Evolutionary conservation across 2,888 invertebrate genomes (phyloP), one percentile per base, ranked within the genome.

Genomic region (Orthonychiurus folsomi): DNA sequence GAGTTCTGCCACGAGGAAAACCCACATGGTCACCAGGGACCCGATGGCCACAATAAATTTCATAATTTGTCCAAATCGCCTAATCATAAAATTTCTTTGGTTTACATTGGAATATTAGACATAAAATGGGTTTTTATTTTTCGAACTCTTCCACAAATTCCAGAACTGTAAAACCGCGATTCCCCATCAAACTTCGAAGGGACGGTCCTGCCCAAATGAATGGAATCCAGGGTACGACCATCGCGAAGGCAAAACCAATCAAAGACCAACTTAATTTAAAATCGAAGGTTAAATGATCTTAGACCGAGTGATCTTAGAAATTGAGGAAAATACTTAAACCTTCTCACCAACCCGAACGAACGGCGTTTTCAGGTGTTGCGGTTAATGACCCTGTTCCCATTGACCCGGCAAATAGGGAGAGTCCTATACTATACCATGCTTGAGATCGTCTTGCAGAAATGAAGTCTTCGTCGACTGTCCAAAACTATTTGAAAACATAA

Each of bases 21-120:
- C 48, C 48, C 48, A 48, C 48, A 48, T 48, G 15, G 48, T 48
- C 48, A 48, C 15, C 48, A 48, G 15, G 48, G 48, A 48, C 15
- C 48, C 48, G 48, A n/a, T n/a, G 48, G 48, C 48, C 48, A 48
- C 48, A 48, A n/a, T 48, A n/a, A 48, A 48, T 48, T 48, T 12
- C 12, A 48, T n/a, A n/a, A n/a, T 12, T 12, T n/a, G 48, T n/a
- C 48, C 48, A n/a, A 15, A 48, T 12, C 48, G 48, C 48, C n/a
- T n/a, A n/a, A n/a, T n/a, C n/a, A n/a, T n/a, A n/a, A n/a, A n/a
- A n/a, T n/a, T n/a, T n/a, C n/a, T n/a, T n/a, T n/a, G n/a, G n/a
- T n/a, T n/a, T n/a, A n/a, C n/a, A n/a, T n/a, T n/a, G n/a, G n/a
- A n/a, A n/a, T n/a, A n/a, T n/a, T n/a, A n/a, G n/a, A n/a, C n/a